Evolutionary conservation across 2,888 invertebrate genomes (phyloP), one percentile per base, ranked within the genome.

Genomic region (Pycnomerus fuliginosus): DNA sequence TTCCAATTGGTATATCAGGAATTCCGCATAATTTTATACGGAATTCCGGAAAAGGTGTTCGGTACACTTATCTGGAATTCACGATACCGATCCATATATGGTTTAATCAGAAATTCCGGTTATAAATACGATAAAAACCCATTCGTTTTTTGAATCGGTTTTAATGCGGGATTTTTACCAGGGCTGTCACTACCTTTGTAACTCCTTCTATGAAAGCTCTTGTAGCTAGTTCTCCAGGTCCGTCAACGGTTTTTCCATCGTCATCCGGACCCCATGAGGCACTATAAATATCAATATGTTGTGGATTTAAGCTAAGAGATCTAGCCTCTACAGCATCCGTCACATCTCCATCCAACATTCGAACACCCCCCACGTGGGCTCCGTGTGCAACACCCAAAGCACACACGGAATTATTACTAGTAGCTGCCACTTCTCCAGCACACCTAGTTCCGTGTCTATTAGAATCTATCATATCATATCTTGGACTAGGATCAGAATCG

Each of bases 241-340:
- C 98, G 64, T 97, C 97, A 0, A 97, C 96, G 0, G 98, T 98
- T 70, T 94, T 91, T 0, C 98, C 98, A 66, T 98, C 97, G 69
- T 98, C 97, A 65, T 98, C 97, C 0, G 97, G 97, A 1, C 97
- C 97, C 96, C 96, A 97, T 5, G 94, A 94, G 3, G 97, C 97
- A 64, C 94, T 95, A 75, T 98, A 99, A 60, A 99, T 95, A 73
- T 99, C 95, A 53, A 99, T 95, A 70, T 98, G 96, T 63, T 98
- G 92, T 14, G 92, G 90, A 71, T 95, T 94, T 40, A 95, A 80
- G 58, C 94, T 90, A 13, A 99, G 78, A 0, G 96, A 95, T 48
- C 91, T 81, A 1, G 98, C 97, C 74, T 99, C 99, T 5, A 99
- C 97, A 0, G 95, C 95, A 71, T 99, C 99, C 1, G 98, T 99